A percentile compares a stretch with the other conserved stretches of the same genome.
Conservation (phyloP, 2,888 invertebrate genomes). For the Laspeyria flexula region DNA sequence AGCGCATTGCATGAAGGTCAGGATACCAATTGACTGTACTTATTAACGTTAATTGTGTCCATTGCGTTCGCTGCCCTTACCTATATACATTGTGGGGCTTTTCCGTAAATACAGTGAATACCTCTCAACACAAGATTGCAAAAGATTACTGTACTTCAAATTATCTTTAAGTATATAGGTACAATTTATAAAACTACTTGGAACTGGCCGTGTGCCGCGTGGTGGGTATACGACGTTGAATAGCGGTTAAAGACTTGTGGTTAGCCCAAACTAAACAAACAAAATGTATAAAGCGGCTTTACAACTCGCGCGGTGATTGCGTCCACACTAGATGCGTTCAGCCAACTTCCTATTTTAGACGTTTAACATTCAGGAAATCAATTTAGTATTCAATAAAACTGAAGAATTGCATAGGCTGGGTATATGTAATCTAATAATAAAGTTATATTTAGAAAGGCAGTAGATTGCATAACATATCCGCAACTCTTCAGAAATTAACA, state of each 20-base stretch:
- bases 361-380: conserved; percentile 16
- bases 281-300: conserved; percentile 24
- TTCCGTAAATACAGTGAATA: not conserved
- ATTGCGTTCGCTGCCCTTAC: not conserved
- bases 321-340: conserved; percentile 15
- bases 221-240: conserved; percentile 11
- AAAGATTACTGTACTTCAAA: conserved; percentile 1
- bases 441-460: conserved; percentile 3
- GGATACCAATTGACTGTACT: not conserved
- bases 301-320: conserved; percentile 17
- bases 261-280: conserved; percentile 33
- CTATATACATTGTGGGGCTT: not conserved
- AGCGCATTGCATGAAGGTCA: not conserved
- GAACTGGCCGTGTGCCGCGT: conserved; percentile 1
- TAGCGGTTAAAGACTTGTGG: conserved; percentile 28
- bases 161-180: not conserved
- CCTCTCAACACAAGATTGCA: not conserved
- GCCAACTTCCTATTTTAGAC: conserved; percentile 5
- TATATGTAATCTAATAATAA: not conserved
- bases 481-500: not conserved
- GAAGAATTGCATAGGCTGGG: not conserved
- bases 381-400: conserved; percentile 8
- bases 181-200: conserved; percentile 2
- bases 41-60: not conserved
- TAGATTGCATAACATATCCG: not conserved